Evolutionary conservation across 2,888 invertebrate genomes (phyloP).

Genomic region (Balanococcus diminutus): DNA sequence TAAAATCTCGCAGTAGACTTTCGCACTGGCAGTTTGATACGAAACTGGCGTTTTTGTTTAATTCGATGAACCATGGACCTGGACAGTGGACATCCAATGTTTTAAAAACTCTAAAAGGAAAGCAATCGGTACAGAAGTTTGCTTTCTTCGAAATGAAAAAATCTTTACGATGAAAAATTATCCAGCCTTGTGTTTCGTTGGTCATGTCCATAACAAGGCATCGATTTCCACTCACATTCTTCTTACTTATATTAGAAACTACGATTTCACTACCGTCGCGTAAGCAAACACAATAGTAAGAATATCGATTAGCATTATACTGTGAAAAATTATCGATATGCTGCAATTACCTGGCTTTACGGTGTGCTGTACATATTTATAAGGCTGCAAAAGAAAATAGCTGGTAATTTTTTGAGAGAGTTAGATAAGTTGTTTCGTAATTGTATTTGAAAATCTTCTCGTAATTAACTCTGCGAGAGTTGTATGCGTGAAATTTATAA

Average conservation of each 20-base stretch:
- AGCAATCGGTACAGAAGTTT: background rate
- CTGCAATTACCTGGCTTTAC: background rate
- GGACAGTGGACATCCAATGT: background rate
- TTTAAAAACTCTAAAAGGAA: background rate
- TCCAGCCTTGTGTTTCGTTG: background rate
- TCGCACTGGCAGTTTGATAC: background rate
- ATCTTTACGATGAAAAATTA: background rate
- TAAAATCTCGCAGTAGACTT: background rate
- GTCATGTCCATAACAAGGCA: background rate
- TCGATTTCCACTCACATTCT: conserved; percentile 5
- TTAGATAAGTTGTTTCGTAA: background rate
- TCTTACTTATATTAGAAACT: background rate
- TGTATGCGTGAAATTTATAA: background rate
- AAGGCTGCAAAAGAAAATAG: background rate
- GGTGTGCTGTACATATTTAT: background rate
- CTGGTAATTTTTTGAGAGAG: background rate
- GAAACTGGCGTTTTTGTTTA: background rate
- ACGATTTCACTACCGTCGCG: background rate
- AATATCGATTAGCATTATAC: background rate
- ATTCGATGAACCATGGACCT: background rate
- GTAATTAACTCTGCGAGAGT: background rate
- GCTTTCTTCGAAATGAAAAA: background rate
- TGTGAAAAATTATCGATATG: background rate
- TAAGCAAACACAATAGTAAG: background rate
- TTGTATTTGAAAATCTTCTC: background rate